Percentiles rank a stretch among this genome's conserved stretches.
These are phyloP conservation scores for Phyllopteryx taeniolatus DNA, from an alignment of 2,113 vertebrate genomes.

Conservation along the genomic window DNA sequence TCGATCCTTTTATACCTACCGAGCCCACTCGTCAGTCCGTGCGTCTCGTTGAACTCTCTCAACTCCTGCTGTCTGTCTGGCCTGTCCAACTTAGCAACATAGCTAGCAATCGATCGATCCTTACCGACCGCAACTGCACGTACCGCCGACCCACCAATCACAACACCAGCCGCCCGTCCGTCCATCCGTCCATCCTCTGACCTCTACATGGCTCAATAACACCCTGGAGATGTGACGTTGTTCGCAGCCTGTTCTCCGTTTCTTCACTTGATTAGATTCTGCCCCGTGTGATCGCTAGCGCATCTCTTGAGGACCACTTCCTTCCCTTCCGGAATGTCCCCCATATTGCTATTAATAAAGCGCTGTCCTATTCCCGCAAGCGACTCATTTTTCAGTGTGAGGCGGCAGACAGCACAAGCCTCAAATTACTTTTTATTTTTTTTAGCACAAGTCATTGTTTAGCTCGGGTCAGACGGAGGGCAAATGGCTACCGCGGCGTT, in stretches of 20 bases:
- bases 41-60: neutral
- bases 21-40: neutral
- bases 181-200: too few relatives aligned
- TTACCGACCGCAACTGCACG: neutral
- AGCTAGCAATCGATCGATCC: neutral
- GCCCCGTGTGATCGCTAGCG: slow-evolving; percentile 24
- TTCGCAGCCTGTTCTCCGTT: neutral
- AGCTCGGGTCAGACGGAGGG: slow-evolving; percentile 34
- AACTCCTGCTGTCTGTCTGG: neutral
- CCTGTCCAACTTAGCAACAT: neutral
- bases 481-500: slow-evolving; percentile 19
- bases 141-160: neutral
- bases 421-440: slow-evolving; percentile 13
- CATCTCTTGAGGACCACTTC: slow-evolving; percentile 33
- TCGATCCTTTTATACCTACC: neutral
- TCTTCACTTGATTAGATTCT: slow-evolving; percentile 9
- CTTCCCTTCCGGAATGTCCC: slow-evolving; percentile 15
- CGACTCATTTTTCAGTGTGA: slow-evolving; percentile 17
- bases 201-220: neutral
- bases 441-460: slow-evolving; percentile 25
- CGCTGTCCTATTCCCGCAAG: neutral
- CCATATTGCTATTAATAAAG: slow-evolving; percentile 29
- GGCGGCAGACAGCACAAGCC: slow-evolving; percentile 17
- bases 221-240: slow-evolving; percentile 11
- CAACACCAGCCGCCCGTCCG: neutral